Conservation (phyloP, 2,113 vertebrate species). For the Otolemur garnettii region DNA sequence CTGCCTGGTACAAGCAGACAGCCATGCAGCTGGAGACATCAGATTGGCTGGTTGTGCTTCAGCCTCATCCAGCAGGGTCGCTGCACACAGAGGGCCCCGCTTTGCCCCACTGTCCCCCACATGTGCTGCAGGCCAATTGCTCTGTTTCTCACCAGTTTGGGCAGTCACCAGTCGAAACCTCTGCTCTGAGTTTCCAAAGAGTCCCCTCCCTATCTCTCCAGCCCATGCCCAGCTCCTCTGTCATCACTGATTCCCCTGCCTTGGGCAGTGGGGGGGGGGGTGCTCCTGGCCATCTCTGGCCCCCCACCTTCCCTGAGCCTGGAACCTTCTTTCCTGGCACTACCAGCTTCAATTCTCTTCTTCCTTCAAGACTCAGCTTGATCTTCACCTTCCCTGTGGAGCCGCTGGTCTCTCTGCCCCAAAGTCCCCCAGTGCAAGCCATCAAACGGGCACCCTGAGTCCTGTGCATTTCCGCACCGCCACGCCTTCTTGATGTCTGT, state of each 20-base stretch:
- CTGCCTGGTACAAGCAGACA: not conserved
- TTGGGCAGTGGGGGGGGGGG: too few species aligned
- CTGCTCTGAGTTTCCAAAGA: not conserved
- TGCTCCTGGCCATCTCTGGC: not conserved
- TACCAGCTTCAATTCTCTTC: not conserved
- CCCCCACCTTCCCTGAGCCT: rapidly evolving
- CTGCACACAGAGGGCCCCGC: not conserved
- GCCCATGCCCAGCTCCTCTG: rapidly evolving
- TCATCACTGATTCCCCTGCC: rapidly evolving
- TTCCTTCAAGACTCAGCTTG: too few species aligned
- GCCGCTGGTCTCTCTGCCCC: not conserved
- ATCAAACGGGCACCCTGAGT: rapidly evolving
- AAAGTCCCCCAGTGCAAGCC: too few species aligned
- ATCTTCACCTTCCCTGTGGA: not conserved
- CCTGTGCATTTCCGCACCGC: rapidly evolving
- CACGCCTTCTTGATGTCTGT: rapidly evolving
- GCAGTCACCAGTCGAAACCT: not conserved
- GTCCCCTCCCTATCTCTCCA: not conserved
- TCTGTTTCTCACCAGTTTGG: not conserved
- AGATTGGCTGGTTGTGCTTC: rapidly evolving
- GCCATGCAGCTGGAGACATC: not conserved
- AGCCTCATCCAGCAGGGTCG: not conserved
- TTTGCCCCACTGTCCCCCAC: not conserved
- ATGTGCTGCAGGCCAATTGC: not conserved
- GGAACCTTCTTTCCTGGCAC: not conserved